Evolutionary conservation across 2,797 vertebrate species (phyloP), one percentile per base, ranked within the genome.

Genomic region (Anabacerthia variegaticeps): DNA sequence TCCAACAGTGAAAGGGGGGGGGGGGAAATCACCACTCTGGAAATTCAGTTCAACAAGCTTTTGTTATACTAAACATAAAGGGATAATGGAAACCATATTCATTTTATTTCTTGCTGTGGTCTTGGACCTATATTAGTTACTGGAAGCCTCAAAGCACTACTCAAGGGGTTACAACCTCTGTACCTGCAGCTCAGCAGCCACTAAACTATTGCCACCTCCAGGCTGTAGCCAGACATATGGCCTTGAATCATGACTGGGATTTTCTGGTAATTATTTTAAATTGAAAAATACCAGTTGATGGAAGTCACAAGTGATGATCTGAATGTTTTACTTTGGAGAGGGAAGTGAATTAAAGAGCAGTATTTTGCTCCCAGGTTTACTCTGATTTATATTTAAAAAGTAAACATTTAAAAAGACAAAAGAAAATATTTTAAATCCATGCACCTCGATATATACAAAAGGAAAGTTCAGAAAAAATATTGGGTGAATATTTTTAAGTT

Each of bases 101-200:
- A 77, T 94, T 94, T 80, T 85, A 81, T 81, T 89, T 56, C 71
- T 79, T 91, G 77, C 46, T 61, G 4, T 65, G 66, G 41, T 49
- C 43, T 80, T 88, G 77, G 78, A 81, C 69, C 28, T 80, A 67
- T 66, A 87, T 92, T 77, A 88, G 65, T 68, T 94, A 54, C 73
- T 82, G 66, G 55, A 85, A 90, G 73, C 43, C 84, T 88, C 94
- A 92, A 73, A 95, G 65, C 62, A 39, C 78, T 83, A 77, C 92
- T 95, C 92, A 92, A 80, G 86, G 78, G 83, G 96, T 93, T 88
- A 89, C 26, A 88, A 75, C 88, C 77, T 77, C 68, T 61, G 77
- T 56, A 82, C 48, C 61, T 73, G 43, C 48, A 94, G 67, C 68
- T 88, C 68, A 93, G 74, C 52, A 76, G 52, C 32, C 91, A 88